A percentile compares a stretch with the other conserved stretches of the same genome.
These are phyloP conservation scores for Leuciscus waleckii DNA, from an alignment of 2,797 vertebrate species.

Conservation along the genomic window DNA sequence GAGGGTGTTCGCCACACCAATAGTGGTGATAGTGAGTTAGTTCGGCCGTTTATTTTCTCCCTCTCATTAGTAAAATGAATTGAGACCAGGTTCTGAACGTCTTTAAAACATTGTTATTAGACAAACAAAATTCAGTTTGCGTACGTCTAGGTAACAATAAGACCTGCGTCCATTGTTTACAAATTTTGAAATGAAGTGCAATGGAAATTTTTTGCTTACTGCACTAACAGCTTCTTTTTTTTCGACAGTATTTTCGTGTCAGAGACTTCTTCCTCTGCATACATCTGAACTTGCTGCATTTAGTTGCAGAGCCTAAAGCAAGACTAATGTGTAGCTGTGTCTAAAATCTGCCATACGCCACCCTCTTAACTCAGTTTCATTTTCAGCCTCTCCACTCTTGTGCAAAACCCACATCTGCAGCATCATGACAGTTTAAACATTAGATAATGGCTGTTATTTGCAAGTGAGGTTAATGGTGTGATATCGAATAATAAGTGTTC, in stretches of 20 bases:
- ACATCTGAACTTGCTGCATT: neutral
- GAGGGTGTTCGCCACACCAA: neutral
- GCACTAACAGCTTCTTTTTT: neutral
- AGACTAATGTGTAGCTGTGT: neutral
- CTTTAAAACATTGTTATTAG: neutral
- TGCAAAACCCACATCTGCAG: neutral
- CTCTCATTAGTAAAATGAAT: neutral
- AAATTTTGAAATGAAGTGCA: neutral
- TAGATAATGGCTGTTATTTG: neutral
- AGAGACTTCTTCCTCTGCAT: neutral
- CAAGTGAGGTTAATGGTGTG: neutral
- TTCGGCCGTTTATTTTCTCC: neutral
- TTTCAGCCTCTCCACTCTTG: neutral
- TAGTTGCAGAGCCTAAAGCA: neutral
- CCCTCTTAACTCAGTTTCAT: neutral
- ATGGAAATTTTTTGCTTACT: neutral
- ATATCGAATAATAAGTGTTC: neutral
- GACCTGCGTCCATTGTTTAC: neutral
- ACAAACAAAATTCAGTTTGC: neutral
- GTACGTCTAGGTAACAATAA: neutral
- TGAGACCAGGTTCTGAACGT: neutral
- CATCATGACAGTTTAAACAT: neutral
- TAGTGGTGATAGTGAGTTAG: neutral
- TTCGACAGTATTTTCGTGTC: neutral
- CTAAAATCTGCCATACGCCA: neutral